These are phyloP conservation scores for Caenorhabditis becei DNA, from an alignment of 2,888 invertebrate genomes.

Conservation along the genomic window DNA sequence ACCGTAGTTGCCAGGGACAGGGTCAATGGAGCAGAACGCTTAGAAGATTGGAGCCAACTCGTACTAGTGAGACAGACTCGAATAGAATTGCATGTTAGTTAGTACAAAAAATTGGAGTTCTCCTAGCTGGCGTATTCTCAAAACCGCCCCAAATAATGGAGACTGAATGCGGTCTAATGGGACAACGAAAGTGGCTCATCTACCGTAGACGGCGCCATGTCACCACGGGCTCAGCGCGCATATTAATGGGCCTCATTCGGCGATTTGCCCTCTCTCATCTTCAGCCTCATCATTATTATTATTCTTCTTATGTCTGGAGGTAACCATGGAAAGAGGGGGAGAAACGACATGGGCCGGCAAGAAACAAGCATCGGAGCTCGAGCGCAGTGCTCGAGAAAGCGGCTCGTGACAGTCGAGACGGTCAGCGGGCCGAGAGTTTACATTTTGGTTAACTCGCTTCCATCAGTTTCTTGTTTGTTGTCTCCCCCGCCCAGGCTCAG, in stretches of 20 bases:
- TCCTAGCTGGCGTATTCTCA: not conserved
- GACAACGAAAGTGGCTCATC: conserved; percentile 10
- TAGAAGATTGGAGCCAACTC: too few relatives aligned
- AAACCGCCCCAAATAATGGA: conserved; percentile 12
- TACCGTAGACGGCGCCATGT: conserved; percentile 36
- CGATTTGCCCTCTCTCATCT: conserved; percentile 9
- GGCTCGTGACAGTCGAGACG: conserved; percentile 50
- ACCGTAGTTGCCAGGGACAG: too few relatives aligned
- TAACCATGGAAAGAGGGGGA: conserved; percentile 41
- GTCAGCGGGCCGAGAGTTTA: conserved; percentile 36
- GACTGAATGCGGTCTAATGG: conserved; percentile 15
- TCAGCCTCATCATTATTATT: conserved; percentile 23
- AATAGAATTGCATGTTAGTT: not conserved
- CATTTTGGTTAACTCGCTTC: conserved; percentile 48
- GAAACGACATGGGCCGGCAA: not conserved
- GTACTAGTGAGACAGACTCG: not conserved
- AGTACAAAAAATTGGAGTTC: conserved; percentile 2
- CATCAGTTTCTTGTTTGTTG: conserved; percentile 19
- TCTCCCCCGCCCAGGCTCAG: not conserved
- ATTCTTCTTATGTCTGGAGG: conserved; percentile 27
- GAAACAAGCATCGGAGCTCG: conserved; percentile 4
- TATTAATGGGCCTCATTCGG: conserved; percentile 28
- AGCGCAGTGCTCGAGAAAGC: conserved; percentile 15
- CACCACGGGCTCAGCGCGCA: conserved; percentile 26
- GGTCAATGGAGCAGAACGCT: too few relatives aligned